Base-by-base conservation (phyloP, 2,113 vertebrate species). In the Crotalus viridis region DNA sequence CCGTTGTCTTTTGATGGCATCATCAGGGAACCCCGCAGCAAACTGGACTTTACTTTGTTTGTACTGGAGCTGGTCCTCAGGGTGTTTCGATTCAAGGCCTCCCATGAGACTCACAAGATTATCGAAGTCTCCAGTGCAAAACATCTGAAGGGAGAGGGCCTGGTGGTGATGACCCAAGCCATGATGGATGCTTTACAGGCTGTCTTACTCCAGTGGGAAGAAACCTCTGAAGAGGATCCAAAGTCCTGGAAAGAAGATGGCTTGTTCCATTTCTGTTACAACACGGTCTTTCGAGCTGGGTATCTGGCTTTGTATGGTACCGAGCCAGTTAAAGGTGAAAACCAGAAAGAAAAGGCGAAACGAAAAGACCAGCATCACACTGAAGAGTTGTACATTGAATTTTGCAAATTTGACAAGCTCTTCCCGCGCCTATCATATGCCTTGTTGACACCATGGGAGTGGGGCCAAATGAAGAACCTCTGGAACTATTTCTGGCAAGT, bases 201-300 rank as follows among this genome's bases (percentile, higher is more conserved):
- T 91, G 93, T 99, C 81, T 97, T 99, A 96, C 52, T 98, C 74
- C 91, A 95, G 22, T 95, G 57, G 12, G 33, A 96, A 3, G 96
- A 94, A 21, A 95, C 95, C 0, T 95, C 54, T 1, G 51, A 94
- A n/a, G 88, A 48, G 3, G 28, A 89, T 33, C 64, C 64, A 3
- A 91, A 1, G 9, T 33, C 0, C 51, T 99, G 99, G 99, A 96
- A 33, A 0, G 98, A 99, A 86, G 98, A 97, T 0, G 95, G 92
- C 2, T 98, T 99, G 39, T 99, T 99, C 94, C 85, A 96, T n/a
- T 99, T 98, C 96, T 97, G 98, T 95, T 99, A 99, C 96, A 98
- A 98, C 61, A 95, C 97, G 0, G 94, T 99, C 89, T 99, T 99
- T 91, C 97, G 98, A 54, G 99, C 98, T 0, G 99, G 99, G 1